These are phyloP conservation scores for Stomatorhinus walkeri DNA, from an alignment of 2,797 vertebrate genomes.

Conservation along the genomic window DNA sequence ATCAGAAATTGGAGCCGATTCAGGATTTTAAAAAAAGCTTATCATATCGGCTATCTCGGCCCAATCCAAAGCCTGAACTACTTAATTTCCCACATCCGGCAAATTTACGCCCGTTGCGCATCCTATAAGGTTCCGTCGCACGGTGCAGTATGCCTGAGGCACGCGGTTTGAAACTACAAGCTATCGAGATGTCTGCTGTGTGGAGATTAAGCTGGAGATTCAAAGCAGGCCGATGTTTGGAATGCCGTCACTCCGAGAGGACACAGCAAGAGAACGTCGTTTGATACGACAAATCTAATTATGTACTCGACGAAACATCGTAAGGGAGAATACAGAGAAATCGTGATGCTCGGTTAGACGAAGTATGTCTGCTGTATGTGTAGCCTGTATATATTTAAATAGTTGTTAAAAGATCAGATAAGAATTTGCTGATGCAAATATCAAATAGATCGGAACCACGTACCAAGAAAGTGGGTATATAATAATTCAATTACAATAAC, in stretches of 20 bases:
- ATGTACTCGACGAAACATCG: neutral
- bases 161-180: neutral
- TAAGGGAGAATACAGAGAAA: neutral
- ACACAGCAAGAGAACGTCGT: neutral
- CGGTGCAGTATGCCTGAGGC: neutral
- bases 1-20: neutral
- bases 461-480: neutral
- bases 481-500: neutral
- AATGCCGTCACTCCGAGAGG: neutral
- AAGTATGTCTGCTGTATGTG: neutral
- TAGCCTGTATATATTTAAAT: neutral
- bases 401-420: neutral
- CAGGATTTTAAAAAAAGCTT: neutral
- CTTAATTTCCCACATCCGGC: neutral
- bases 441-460: neutral
- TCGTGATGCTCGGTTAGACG: neutral
- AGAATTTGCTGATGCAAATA: neutral
- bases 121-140: neutral
- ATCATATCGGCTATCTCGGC: neutral
- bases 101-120: neutral
- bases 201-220: neutral
- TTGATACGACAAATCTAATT: neutral
- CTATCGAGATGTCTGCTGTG: neutral
- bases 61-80: neutral
- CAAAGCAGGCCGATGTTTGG: neutral